Conservation (phyloP, 1,140 invertebrate genomes). For the Drosophila hydei region DNA sequence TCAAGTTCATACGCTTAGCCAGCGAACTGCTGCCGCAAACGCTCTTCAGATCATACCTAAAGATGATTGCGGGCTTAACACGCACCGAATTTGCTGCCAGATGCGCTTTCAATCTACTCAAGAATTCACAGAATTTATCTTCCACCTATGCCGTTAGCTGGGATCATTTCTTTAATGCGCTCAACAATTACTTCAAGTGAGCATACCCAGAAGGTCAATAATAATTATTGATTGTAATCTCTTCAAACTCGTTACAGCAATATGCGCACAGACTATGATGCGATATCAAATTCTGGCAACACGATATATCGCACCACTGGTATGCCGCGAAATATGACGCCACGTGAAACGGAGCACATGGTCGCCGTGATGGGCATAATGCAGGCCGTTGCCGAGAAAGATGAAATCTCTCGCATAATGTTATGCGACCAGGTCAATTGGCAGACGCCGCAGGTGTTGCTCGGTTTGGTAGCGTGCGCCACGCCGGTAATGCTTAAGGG, state of each 20-base stretch:
- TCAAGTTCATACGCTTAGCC: constrained; percentile 95
- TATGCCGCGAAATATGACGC: constrained; percentile 88
- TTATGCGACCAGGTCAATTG: constrained; percentile 94
- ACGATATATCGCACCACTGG: constrained; percentile 87
- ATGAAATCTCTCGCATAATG: constrained; percentile 90
- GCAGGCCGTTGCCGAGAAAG: constrained; percentile 90
- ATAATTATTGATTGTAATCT: not conserved
- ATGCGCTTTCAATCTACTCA: constrained; percentile 94
- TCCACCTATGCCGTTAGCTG: constrained; percentile 88
- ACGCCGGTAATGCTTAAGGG: constrained; percentile 94
- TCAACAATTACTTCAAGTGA: constrained; percentile 90
- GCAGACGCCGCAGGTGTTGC: constrained; percentile 90
- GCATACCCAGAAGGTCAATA: constrained; percentile 15
- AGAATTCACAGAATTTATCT: constrained; percentile 85
- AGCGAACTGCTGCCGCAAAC: constrained; percentile 94
- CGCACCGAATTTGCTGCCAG: constrained; percentile 89
- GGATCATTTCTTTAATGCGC: constrained; percentile 95
- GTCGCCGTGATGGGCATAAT: constrained; percentile 92
- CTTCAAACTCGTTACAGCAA: constrained; percentile 36
- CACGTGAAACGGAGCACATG: constrained; percentile 94
- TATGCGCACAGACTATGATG: constrained; percentile 88
- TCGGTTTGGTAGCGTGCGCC: constrained; percentile 93
- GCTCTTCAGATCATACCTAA: constrained; percentile 94
- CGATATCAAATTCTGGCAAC: constrained; percentile 81
- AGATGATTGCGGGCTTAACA: constrained; percentile 93